phyloP scores from a whole-genome alignment of 2,888 invertebrate species.

The Volucella inflata region DNA sequence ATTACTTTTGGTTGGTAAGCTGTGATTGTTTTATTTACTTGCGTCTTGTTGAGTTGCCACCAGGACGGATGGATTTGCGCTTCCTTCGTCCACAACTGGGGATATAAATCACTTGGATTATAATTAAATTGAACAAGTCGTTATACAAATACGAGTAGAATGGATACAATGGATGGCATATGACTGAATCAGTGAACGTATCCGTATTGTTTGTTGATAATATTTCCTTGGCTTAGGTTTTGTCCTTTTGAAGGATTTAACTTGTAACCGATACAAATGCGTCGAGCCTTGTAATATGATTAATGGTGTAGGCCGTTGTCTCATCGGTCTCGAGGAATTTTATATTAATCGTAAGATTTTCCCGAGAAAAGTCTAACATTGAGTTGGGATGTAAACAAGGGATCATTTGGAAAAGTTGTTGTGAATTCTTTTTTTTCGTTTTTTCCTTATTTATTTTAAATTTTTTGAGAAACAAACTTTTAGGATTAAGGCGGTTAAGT shows the following conservation, averaged over 20 bases:
- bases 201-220: constrained; percentile 2
- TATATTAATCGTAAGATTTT: background rate
- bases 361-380: background rate
- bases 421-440: background rate
- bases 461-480: no score
- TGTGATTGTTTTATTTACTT: constrained; percentile 64
- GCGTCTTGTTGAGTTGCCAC: constrained; percentile 18
- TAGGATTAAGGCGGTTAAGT: no score
- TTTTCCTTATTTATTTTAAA: no score
- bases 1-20: constrained; percentile 55
- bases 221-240: background rate
- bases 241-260: background rate
- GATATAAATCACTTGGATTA: constrained; percentile 45
- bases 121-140: constrained; percentile 42
- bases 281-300: constrained; percentile 7
- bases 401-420: background rate
- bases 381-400: background rate
- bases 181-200: constrained; percentile 2
- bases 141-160: no score
- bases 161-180: constrained; percentile 3
- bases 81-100: background rate
- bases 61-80: constrained; percentile 13
- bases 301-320: constrained; percentile 18
- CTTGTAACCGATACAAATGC: background rate
- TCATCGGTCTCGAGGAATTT: constrained; percentile 4